Conservation (phyloP, 2,888 invertebrate genomes). For the Dicyrtomina minuta region DNA sequence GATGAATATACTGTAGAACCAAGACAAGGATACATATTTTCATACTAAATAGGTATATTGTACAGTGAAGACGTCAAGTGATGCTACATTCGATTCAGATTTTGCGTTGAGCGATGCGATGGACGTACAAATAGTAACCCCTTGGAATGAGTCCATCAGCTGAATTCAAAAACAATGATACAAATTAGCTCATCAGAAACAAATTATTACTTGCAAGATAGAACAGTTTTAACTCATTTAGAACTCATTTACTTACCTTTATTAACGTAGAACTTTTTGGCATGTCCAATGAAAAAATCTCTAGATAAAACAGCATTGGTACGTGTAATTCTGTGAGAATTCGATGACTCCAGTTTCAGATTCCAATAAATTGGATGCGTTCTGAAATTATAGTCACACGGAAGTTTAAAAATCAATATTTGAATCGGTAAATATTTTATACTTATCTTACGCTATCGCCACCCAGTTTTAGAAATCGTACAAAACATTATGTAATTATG, state of each 20-base stretch:
- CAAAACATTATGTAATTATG: neutral
- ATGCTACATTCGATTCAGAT: too few relatives aligned
- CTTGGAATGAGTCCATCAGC: constrained; percentile 35
- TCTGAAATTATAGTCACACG: too few relatives aligned
- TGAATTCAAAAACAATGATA: constrained; percentile 11
- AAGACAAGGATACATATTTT: too few relatives aligned
- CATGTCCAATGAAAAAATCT: constrained; percentile 43
- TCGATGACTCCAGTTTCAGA: constrained; percentile 38
- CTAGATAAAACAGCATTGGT: constrained; percentile 38
- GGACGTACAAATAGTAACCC: constrained; percentile 45
- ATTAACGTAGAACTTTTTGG: constrained; percentile 35
- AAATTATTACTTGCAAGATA: neutral
- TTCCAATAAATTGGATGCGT: constrained; percentile 44
- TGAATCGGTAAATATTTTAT: too few relatives aligned
- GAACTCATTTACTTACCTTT: neutral
- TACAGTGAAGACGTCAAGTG: too few relatives aligned
- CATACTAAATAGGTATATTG: too few relatives aligned
- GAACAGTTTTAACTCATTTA: neutral
- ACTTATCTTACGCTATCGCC: too few relatives aligned
- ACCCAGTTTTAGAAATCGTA: constrained; percentile 1
- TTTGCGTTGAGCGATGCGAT: constrained; percentile 38
- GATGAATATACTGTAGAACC: too few relatives aligned
- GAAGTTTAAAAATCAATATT: too few relatives aligned
- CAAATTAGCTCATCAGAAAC: neutral
- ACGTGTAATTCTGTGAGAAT: constrained; percentile 20